Base-by-base conservation (phyloP, 2,797 vertebrate genomes). In the Harpagifer antarcticus region DNA sequence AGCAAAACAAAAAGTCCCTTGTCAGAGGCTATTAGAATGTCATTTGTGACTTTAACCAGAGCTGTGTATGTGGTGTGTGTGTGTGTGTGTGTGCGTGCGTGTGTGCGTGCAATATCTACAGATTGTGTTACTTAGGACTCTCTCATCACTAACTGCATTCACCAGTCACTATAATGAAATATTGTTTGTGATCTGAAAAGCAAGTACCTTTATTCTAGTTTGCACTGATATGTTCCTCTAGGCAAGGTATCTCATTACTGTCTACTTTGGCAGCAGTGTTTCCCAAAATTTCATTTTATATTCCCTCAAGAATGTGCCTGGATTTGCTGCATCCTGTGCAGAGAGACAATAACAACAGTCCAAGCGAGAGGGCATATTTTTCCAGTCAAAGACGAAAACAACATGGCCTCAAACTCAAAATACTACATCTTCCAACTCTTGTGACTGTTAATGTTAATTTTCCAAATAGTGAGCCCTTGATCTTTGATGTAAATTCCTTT, bases 261-360 rank as follows among this genome's bases (percentile, higher is more conserved):
- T 37, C 49, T 57, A 48, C 40, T 52, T 52, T 67, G 48, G 17
- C 23, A 57, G 49, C 14, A 9, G 2, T 50, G 8, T 42, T 61
- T 71, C 14, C 17, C 9, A 55, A 71, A 45, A 53, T 47, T 16
- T 14, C 2, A 15, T 60, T 19, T 65, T 13, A 40, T 17, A 31
- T 45, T 57, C 48, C 40, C 50, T 17, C 1, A 14, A 44, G 56
- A 57, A 44, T 19, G 15, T 9, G 27, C 5, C 2, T 20, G 52
- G 10, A 67, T 67, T 56, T 40, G 8, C 5, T 57, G 17, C 19
- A 71, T 67, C 52, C 45, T 76, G 53, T 5, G 31, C 53, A 65
- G 16, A 20, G 23, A 50, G 63, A 71, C 50, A 60, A 23, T 56
- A 44, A 57, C n/a, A 20, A 16, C 27, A 57, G 47, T 64, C 20